Percentiles rank a stretch among this genome's conserved stretches.
These are phyloP conservation scores for Lepidonotus clava DNA, from an alignment of 2,888 invertebrate genomes.

Conservation along the genomic window DNA sequence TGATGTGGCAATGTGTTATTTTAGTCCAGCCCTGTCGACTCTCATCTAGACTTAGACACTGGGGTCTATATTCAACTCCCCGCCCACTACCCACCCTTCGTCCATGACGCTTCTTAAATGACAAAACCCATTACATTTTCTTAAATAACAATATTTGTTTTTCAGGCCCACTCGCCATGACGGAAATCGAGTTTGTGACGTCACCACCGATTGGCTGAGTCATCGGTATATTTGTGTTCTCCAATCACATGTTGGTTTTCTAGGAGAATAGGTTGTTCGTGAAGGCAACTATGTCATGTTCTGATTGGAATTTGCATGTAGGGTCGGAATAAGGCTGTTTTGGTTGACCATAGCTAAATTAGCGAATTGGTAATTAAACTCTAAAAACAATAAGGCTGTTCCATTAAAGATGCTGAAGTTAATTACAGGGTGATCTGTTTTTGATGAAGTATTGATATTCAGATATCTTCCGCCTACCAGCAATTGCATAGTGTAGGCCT, in stretches of 20 bases:
- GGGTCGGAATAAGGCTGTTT: no score
- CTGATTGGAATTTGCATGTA: no score
- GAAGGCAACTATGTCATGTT: no score
- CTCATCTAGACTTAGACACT: neutral
- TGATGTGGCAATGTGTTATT: neutral
- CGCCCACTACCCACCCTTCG: neutral
- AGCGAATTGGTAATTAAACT: no score
- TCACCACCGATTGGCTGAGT: neutral
- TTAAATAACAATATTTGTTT: constrained; percentile 31
- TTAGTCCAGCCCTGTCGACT: neutral
- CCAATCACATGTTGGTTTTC: neutral
- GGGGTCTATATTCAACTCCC: neutral
- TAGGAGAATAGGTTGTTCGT: no score
- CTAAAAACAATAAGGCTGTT: no score
- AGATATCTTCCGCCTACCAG: no score
- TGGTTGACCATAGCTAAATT: no score
- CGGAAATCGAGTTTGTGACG: constrained; percentile 4
- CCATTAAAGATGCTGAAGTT: no score
- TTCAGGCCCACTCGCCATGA: neutral
- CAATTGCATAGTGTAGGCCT: no score
- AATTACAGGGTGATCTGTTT: no score
- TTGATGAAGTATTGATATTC: no score
- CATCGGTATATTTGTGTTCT: neutral
- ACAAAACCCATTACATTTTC: constrained; percentile 6
- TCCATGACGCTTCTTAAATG: neutral